Evolutionary conservation across 2,113 vertebrate genomes (phyloP).

Genomic region (Stictonetta naevosa): DNA sequence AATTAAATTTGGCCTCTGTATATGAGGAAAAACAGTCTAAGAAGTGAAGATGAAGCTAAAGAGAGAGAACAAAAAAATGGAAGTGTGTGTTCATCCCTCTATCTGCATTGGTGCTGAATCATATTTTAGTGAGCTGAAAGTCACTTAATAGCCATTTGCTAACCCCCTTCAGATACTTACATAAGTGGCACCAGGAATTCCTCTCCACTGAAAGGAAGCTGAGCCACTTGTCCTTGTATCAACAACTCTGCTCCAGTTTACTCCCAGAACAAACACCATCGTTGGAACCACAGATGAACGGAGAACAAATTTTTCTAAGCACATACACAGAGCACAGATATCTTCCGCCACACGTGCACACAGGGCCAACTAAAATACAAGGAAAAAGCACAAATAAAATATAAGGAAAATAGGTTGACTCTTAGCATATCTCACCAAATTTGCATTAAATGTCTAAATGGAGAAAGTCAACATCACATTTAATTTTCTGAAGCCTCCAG

Average conservation of each 20-base stretch:
- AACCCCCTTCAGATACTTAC: background rate
- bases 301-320: background rate
- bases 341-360: fast-evolving
- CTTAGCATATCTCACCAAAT: background rate
- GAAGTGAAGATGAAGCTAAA: background rate
- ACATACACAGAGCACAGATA: background rate
- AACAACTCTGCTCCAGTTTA: background rate
- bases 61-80: background rate
- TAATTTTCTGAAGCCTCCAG: background rate
- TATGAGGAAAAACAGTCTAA: no score
- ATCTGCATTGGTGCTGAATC: background rate
- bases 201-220: background rate
- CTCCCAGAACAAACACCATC: background rate
- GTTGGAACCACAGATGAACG: background rate
- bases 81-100: background rate
- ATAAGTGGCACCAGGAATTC: background rate
- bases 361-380: background rate
- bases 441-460: background rate
- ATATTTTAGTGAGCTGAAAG: background rate
- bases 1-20: background rate
- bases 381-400: background rate
- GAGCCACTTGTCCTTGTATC: background rate
- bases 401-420: background rate
- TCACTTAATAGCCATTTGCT: background rate
- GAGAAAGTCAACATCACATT: background rate